Base-by-base conservation (phyloP, 2,888 invertebrate genomes). In the Gnatocerus cornutus region DNA sequence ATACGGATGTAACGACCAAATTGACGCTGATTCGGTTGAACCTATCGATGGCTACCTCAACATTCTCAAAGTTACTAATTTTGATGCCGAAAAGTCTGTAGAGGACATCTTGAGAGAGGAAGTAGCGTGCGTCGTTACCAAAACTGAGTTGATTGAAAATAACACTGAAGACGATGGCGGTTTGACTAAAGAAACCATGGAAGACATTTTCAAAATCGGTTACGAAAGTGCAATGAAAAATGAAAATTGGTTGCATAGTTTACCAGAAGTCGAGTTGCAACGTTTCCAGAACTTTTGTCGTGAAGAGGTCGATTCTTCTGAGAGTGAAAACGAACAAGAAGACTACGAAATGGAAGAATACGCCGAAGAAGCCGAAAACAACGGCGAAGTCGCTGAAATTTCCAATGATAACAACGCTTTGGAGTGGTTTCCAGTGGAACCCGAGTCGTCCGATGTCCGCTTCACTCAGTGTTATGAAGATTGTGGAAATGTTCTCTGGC, bases 181-280 rank as follows among this genome's bases (percentile, higher is more conserved):
- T n/a, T n/a, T 43, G 43, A 6, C 46, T 16, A 13, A 13, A 21
- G 41, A 48, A 10, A 43, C 75, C 48, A 53, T 78, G 6, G 81
- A 82, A 68, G 74, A 81, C 73, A 76, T 84, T 46, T 82, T 83
- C 71, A 59, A 73, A 50, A 50, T 76, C 30, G 82, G 79, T 41
- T 83, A 80, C 71, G 73, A 80, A 62, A 78, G 73, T 41, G 79
- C 79, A 50, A 71, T 78, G 3, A 69, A 67, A 10, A 61, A 14
- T 5, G 48, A 27, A 14, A 61, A 2, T 64, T 83, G 83, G 81
- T 69, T 76, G 56, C 69, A 77, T 10, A 46, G 10, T 45, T 53
- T 73, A 48, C 63, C 75, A 7, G 62, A 72, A 59, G 58, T 53
- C 9, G 72, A 74, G 50, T 64, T 58, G 29, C 8, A 52, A 12